Evolutionary conservation across 2,888 invertebrate genomes (phyloP), one percentile per base, ranked within the genome.

Genomic region (Diarsia brunnea): DNA sequence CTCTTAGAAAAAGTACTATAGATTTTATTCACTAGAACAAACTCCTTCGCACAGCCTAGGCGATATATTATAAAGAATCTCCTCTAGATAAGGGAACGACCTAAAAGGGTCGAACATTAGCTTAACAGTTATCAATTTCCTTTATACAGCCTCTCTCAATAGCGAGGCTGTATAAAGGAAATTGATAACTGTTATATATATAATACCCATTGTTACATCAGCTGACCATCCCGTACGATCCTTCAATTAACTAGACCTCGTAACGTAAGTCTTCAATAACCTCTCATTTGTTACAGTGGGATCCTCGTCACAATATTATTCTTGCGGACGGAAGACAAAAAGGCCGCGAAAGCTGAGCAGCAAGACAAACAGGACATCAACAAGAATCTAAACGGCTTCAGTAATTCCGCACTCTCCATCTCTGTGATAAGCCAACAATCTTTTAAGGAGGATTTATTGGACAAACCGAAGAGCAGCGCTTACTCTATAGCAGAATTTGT

Each of bases 261-360:
- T 45, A 43, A 67, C 63, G 27, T 31, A 51, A 43, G 31, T 55
- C 60, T 69, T 43, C 43, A 72, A 72, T 77, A 75, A 69, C n/a
- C 38, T 85, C 72, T 70, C 45, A 86, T 86, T 83, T 82, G 84
- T 97, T 97, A 86, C 95, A 98, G 98, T 86, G 98, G 98, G 8
- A 96, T 98, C 64, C 96, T 98, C 79, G 97, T 98, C 58, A 98
- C 98, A 0, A 96, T 98, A 79, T 96, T 98, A 11, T 98, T 98
- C 91, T 97, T 98, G 88, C 97, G 98, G 87, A 97, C 97, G 58
- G 97, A 97, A 88, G 95, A 97, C 72, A 97, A 96, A 93, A 97
- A 97, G 76, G 93, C 89, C 78, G 92, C 90, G 64, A 94, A 86
- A 86, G 88, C 82, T n/a, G 90, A 91, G 60, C 88, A 90, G 79